phyloP scores from a whole-genome alignment of 1,140 invertebrate genomes.

The Telenomus remus region DNA sequence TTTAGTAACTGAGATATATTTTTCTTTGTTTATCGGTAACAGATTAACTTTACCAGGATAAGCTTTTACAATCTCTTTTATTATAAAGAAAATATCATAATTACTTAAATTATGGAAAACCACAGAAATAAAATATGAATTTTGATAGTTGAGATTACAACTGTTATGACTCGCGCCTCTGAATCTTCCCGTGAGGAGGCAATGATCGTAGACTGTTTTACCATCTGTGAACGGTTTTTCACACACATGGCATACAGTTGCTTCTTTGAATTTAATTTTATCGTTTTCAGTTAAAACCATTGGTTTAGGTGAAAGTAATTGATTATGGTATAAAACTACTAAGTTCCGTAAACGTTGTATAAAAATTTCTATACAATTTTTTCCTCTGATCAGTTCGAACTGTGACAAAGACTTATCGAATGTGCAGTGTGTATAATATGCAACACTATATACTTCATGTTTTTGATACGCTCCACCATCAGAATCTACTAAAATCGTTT shows the following conservation, averaged over 20 bases:
- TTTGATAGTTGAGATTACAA: conserved; percentile 68
- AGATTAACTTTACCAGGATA: not conserved
- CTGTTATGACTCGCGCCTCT: conserved; percentile 60
- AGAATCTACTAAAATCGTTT: conserved; percentile 55
- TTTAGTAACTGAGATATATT: conserved; percentile 37
- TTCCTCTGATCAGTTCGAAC: conserved; percentile 58
- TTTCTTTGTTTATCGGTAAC: no score
- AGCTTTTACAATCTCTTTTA: conserved; percentile 45
- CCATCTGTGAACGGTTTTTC: conserved; percentile 3
- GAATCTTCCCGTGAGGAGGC: conserved; percentile 64
- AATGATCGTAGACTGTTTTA: conserved; percentile 58
- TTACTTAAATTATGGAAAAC: conserved; percentile 66
- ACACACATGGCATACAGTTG: conserved; percentile 2
- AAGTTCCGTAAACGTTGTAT: conserved; percentile 54
- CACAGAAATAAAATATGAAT: conserved; percentile 53
- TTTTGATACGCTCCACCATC: conserved; percentile 51
- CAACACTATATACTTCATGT: conserved; percentile 66
- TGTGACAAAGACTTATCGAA: conserved; percentile 64
- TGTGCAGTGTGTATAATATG: conserved; percentile 66
- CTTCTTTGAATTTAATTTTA: not conserved
- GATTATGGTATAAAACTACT: conserved; percentile 13
- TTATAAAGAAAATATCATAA: conserved; percentile 57
- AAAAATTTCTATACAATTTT: conserved; percentile 62
- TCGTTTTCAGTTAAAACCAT: conserved; percentile 2
- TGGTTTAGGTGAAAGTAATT: not conserved